Base-by-base conservation (phyloP, 2,888 invertebrate species). In the Cerastoderma edule region DNA sequence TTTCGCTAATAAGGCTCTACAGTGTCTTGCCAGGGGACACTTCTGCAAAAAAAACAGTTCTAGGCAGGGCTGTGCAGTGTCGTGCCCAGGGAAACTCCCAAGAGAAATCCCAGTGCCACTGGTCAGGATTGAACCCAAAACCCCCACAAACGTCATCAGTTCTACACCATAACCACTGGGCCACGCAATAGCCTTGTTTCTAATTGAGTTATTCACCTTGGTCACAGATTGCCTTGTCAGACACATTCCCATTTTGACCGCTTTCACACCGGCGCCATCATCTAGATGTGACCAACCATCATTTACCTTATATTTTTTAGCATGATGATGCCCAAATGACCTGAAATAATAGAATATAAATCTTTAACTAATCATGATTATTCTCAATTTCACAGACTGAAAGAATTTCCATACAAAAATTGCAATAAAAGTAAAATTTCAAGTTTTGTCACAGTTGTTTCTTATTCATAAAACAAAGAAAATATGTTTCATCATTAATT, bases 261-360 rank as follows among this genome's bases (percentile, higher is more conserved):
- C 44, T 22, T 56, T 54, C 1, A 70, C 33, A 24, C 65, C 72
- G 28, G 56, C 24, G 33, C 27, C 73, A n/a, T 53, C 33, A 5
- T 48, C 27, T 35, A 77, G 35, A 71, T 63, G 28, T 19, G 0
- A 39, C 67, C 78, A 80, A 0, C 89, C 88, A 24, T 60, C 19
- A 53, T 85, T 87, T 0, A 89, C 80, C 5, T 76, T 69, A 53
- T 85, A 88, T 54, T 84, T 56, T 44, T 83, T 86, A 13, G 89
- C 89, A 32, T 89, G 88, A 56, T 87, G 85, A 71, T 89, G 89
- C 10, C 89, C 89, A 84, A 89, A 89, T 10, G 88, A 89, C 19
- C 89, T 89, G 75, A 10, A 75, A 69, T 56, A 30, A 28, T 6
- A 19, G 13, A 8, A 53, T n/a, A 22, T 60, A 13, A 35, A 48